Percentiles rank a stretch among this genome's conserved stretches.
phyloP scores from a whole-genome alignment of 2,113 vertebrate species.

The Syrmaticus mikado region DNA sequence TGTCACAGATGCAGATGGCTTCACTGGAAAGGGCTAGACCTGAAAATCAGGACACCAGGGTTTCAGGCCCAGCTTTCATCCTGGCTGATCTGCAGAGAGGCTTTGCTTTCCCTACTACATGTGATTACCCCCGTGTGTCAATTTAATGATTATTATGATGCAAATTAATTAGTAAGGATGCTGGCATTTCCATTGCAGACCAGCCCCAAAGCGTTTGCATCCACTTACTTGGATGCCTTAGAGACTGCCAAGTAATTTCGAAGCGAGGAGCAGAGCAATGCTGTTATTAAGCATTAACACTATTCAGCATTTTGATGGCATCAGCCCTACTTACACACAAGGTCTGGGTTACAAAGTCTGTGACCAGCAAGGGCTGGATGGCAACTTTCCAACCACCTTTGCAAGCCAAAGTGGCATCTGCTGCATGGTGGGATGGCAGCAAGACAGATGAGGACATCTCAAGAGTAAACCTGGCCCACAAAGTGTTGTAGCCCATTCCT shows the following conservation, averaged over 20 bases:
- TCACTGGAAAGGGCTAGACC: neutral
- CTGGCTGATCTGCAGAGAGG: fast-evolving
- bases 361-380: neutral
- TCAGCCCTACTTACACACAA: neutral
- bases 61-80: neutral
- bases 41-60: neutral
- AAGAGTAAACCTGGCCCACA: neutral
- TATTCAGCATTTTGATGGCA: neutral
- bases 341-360: neutral
- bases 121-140: neutral
- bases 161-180: neutral
- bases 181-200: neutral
- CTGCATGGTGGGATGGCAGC: neutral
- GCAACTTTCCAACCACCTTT: neutral
- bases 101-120: neutral
- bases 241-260: fast-evolving
- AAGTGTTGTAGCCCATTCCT: too few relatives aligned
- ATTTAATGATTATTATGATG: neutral
- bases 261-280: neutral
- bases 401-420: neutral
- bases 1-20: neutral
- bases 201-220: neutral
- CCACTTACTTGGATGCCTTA: fast-evolving
- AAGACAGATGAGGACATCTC: neutral
- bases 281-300: neutral